phyloP scores from a whole-genome alignment of 2,113 vertebrate species.

The Hylia prasina region DNA sequence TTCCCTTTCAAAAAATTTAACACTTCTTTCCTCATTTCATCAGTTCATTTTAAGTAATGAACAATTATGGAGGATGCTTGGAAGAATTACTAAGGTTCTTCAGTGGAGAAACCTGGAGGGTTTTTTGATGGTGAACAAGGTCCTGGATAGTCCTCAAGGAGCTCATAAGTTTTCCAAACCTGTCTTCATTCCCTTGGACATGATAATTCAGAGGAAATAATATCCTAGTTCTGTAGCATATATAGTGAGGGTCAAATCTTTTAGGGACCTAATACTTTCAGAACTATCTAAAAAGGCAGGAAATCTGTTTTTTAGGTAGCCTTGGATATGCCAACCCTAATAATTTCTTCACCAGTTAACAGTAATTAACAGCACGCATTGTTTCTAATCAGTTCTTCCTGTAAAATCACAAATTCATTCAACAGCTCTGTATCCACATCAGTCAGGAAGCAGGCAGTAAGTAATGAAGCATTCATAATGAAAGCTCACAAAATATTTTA shows the following conservation, averaged over 20 bases:
- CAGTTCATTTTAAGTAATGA: neutral
- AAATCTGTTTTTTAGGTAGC: neutral
- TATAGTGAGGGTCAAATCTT: neutral
- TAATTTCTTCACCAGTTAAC: neutral
- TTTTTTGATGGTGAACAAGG: neutral
- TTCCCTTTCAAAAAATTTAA: neutral
- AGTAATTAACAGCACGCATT: neutral
- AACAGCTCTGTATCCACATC: neutral
- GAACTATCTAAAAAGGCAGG: neutral
- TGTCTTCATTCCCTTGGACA: neutral
- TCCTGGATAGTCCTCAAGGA: neutral
- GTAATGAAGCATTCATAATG: neutral
- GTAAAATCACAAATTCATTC: neutral
- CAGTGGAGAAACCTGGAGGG: neutral
- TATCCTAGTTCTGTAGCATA: neutral
- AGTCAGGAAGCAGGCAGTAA: neutral
- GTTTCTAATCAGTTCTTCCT: neutral
- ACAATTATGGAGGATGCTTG: neutral
- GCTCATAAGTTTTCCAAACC: neutral
- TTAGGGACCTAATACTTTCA: neutral
- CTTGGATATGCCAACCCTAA: neutral
- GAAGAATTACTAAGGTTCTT: neutral
- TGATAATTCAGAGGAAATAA: neutral
- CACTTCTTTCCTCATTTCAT: rapidly evolving
- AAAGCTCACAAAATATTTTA: neutral